Evolutionary conservation across 2,113 vertebrate species (phyloP), one percentile per base, ranked within the genome.

Genomic region (Cyanistes caeruleus): DNA sequence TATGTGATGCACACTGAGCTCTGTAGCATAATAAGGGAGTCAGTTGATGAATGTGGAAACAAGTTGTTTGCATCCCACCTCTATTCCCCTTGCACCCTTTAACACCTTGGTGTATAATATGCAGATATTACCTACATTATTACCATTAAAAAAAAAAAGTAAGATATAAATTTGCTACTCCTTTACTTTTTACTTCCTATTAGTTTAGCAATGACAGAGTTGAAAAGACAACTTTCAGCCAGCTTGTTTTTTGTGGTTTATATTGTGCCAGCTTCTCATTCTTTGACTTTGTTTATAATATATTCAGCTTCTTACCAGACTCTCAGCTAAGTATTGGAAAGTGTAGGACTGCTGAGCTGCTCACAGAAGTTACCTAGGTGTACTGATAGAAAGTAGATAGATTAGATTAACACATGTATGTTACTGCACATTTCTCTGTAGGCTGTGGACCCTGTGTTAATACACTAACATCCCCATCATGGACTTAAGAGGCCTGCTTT

Each of bases 401-500:
- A 67, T 91, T 77, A 88, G 67, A 77, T 90, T 77, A 96, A 90
- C 27, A 72, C 5, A 0, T 67, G 39, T 87, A 72, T 79, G 56
- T 93, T 89, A 89, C 81, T 67, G 68, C 41, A n/a, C 69, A 74
- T 89, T 92, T 74, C 60, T 92, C 60, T 89, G 39, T 74, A 53
- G 58, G 33, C 80, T 84, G 31, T 86, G 79, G 41, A 55, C 87
- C 48, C 44, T 90, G 10, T 88, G 55, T 93, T 94, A 94, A 65
- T 80, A 75, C 55, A 88, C 59, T 92, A 93, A 92, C 80, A 92
- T 60, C 60, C 30, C 43, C 60, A 68, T 92, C 64, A 78, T 4
- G 10, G 73, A 77, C 89, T 95, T 95, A 81, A 84, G 73, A 78
- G 56, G 64, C 44, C 77, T 91, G 24, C 80, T 95, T 91, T 67